Evolutionary conservation across 2,888 invertebrate species (phyloP).

Genomic region (Neocrepidodera transversa): DNA sequence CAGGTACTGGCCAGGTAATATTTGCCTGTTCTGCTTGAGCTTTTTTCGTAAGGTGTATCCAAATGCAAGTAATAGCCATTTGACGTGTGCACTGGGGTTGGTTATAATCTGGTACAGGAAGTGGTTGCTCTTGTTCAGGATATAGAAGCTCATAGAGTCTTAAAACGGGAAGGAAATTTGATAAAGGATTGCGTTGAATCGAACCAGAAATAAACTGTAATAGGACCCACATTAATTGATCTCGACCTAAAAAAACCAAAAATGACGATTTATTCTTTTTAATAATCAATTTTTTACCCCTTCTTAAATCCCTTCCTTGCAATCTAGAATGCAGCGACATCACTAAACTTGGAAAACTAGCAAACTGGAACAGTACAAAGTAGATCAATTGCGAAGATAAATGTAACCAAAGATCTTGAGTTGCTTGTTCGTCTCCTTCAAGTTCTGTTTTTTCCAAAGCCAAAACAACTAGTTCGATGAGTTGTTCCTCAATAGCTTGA

Average conservation of each 20-base stretch:
- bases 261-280: background rate
- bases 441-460: constrained; percentile 92
- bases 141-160: constrained; percentile 91
- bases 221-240: constrained; percentile 99
- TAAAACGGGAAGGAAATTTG: constrained; percentile 88
- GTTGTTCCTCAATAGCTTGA: constrained; percentile 88
- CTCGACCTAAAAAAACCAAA: constrained; percentile 62
- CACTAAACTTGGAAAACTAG: constrained; percentile 91
- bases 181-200: constrained; percentile 90
- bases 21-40: constrained; percentile 86
- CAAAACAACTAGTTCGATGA: constrained; percentile 88
- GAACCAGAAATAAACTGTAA: constrained; percentile 97
- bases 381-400: constrained; percentile 94
- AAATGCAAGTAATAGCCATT: constrained; percentile 95
- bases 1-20: constrained; percentile 54
- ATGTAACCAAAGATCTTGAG: constrained; percentile 91
- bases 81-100: constrained; percentile 87
- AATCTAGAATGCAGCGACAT: constrained; percentile 80
- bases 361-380: constrained; percentile 92
- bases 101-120: constrained; percentile 88
- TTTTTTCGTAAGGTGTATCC: constrained; percentile 94
- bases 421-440: constrained; percentile 65
- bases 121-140: constrained; percentile 87
- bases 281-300: constrained; percentile 64
- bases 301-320: constrained; percentile 72